A percentile compares a stretch with the other conserved stretches of the same genome.
These are phyloP conservation scores for Pteropus alecto DNA, from an alignment of 2,113 vertebrate genomes.

Conservation along the genomic window DNA sequence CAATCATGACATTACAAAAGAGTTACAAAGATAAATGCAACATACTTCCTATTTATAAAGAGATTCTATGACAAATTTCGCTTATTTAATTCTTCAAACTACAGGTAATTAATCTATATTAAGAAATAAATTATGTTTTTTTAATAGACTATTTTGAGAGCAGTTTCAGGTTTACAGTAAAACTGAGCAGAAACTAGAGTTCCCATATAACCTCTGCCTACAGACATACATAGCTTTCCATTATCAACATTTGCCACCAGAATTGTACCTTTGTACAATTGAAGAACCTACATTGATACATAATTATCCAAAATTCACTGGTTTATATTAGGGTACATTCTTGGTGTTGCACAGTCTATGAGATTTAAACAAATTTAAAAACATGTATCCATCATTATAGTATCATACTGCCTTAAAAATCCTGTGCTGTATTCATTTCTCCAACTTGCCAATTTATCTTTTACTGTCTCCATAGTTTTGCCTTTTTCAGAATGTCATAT, in stretches of 20 bases:
- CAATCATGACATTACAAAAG: neutral
- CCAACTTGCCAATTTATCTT: neutral
- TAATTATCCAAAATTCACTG: neutral
- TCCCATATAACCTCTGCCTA: neutral
- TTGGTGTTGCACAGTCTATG: neutral
- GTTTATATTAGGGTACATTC: neutral
- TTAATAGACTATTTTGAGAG: conserved; percentile 15
- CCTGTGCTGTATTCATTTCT: neutral
- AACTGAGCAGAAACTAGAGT: neutral
- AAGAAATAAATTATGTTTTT: conserved; percentile 20
- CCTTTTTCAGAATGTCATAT: neutral
- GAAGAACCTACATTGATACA: neutral
- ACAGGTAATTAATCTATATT: conserved; percentile 11
- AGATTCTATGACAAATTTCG: neutral
- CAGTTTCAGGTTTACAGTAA: conserved; percentile 39
- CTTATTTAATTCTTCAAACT: neutral
- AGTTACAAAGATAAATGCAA: neutral
- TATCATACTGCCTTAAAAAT: neutral
- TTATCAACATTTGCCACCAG: neutral
- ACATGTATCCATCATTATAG: neutral
- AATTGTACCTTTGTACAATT: neutral
- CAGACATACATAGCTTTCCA: neutral
- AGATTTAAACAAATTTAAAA: neutral
- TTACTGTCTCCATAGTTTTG: conserved; percentile 15
- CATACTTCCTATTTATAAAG: neutral